These are phyloP conservation scores for Temnothorax longispinosus DNA, from an alignment of 1,140 invertebrate species.

Conservation along the genomic window DNA sequence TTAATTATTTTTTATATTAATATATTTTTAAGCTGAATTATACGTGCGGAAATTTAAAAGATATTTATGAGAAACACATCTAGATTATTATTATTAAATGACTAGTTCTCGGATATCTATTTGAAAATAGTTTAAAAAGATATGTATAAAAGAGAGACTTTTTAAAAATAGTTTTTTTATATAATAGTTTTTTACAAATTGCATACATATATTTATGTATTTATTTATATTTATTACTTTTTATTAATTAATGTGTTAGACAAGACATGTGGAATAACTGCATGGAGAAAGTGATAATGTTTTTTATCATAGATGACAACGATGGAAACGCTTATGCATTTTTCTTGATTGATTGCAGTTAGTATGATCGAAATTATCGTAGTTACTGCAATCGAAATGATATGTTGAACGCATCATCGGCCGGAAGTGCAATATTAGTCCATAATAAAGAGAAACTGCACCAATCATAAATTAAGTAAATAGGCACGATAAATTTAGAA, in stretches of 20 bases:
- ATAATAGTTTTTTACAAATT: neutral
- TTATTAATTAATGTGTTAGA: neutral
- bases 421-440: conserved; percentile 79
- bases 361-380: conserved; percentile 51
- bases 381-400: conserved; percentile 32
- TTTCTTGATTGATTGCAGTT: neutral
- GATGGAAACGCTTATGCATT: conserved; percentile 2
- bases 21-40: conserved; percentile 32
- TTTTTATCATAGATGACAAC: conserved; percentile 5
- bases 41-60: neutral
- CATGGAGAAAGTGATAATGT: conserved; percentile 12
- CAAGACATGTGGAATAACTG: neutral
- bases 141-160: neutral
- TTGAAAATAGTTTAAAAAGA: neutral
- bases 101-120: neutral
- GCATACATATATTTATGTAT: conserved; percentile 11
- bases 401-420: conserved; percentile 51
- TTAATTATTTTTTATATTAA: conserved; percentile 33
- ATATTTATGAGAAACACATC: neutral
- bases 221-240: conserved; percentile 47
- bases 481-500: conserved; percentile 20
- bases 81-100: neutral
- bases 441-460: conserved; percentile 25
- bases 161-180: neutral
- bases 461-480: conserved; percentile 45